Evolutionary conservation across 2,888 invertebrate species (phyloP).

Genomic region (Brachyopa scutellaris): DNA sequence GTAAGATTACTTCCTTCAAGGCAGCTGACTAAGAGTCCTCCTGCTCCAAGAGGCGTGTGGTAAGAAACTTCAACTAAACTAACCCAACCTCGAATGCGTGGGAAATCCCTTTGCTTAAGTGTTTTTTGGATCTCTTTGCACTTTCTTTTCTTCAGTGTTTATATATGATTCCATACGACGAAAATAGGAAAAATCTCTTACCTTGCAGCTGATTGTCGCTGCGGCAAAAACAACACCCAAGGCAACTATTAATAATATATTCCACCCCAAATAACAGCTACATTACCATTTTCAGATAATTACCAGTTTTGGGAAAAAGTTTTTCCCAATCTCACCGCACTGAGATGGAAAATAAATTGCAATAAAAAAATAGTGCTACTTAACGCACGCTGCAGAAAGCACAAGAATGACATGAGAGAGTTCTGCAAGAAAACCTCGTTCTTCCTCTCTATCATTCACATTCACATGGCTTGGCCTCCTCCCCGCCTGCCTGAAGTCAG

Average conservation of each 20-base stretch:
- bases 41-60: too few relatives aligned
- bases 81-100: too few relatives aligned
- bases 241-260: conserved; percentile 46
- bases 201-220: background rate
- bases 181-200: too few relatives aligned
- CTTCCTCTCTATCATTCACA: background rate
- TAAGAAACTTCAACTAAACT: too few relatives aligned
- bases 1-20: too few relatives aligned
- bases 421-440: conserved; percentile 51
- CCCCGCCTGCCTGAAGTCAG: conserved; percentile 51
- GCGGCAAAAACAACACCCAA: background rate
- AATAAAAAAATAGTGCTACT: conserved; percentile 72
- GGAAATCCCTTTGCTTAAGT: too few relatives aligned
- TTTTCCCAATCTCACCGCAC: conserved; percentile 40
- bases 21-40: too few relatives aligned
- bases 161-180: too few relatives aligned
- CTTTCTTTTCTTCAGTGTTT: too few relatives aligned
- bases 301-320: conserved; percentile 58
- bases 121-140: too few relatives aligned
- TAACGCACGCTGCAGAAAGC: conserved; percentile 58
- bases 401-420: too few relatives aligned
- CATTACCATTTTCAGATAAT: conserved; percentile 71
- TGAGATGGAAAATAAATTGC: conserved; percentile 62
- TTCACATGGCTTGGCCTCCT: conserved; percentile 21
- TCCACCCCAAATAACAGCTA: conserved; percentile 53